A percentile compares a stretch with the other conserved stretches of the same genome.
phyloP scores from a whole-genome alignment of 1,140 invertebrate species.

The Cyclargus thomasi region DNA sequence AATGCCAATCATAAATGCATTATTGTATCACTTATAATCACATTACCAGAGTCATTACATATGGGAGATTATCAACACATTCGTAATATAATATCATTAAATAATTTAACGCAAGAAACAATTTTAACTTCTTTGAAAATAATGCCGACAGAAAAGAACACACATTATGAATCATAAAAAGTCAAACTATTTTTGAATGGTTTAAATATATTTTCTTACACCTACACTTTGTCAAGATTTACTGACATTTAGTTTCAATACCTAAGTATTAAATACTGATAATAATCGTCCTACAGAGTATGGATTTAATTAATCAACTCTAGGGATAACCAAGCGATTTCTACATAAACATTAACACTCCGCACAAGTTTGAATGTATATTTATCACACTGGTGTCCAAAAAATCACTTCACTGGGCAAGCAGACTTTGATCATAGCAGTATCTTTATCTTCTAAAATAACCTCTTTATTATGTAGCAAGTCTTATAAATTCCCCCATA shows the following conservation, averaged over 20 bases:
- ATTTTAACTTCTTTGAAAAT: background rate
- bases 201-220: background rate
- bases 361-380: background rate
- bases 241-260: background rate
- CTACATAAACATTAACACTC: background rate
- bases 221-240: background rate
- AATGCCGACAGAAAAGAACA: too few species aligned
- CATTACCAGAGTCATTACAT: background rate
- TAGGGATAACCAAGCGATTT: background rate
- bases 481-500: too few species aligned
- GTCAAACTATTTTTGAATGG: background rate
- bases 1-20: background rate
- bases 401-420: background rate
- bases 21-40: background rate
- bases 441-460: background rate
- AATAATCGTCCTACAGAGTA: background rate
- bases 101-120: background rate
- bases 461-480: too few species aligned
- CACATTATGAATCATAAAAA: too few species aligned
- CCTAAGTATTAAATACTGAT: slow-evolving; percentile 1
- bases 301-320: background rate
- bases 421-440: background rate
- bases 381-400: background rate
- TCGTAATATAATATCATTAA: background rate
- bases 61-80: background rate